phyloP scores from a whole-genome alignment of 2,113 vertebrate genomes.

The Apus apus region DNA sequence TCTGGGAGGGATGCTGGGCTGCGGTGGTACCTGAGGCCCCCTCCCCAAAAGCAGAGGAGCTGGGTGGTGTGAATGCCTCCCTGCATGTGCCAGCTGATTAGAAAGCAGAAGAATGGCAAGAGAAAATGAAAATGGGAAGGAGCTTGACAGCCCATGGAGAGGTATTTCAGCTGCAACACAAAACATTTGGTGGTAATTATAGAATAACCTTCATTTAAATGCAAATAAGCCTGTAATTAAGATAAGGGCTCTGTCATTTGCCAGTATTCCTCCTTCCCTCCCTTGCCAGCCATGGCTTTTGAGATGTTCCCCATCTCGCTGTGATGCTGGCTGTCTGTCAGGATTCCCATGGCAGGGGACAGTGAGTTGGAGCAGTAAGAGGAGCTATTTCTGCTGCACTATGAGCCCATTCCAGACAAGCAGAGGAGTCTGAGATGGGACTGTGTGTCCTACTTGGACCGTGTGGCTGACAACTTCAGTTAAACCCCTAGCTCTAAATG shows the following conservation, averaged over 20 bases:
- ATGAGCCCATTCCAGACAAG: conserved; percentile 49
- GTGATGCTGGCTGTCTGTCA: conserved; percentile 60
- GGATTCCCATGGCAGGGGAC: conserved; percentile 1
- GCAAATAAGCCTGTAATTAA: conserved; percentile 87
- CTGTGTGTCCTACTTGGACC: background rate
- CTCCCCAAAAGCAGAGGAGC: background rate
- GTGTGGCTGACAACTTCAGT: background rate
- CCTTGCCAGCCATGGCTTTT: conserved; percentile 65
- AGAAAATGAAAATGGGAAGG: conserved; percentile 79
- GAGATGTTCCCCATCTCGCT: conserved; percentile 64
- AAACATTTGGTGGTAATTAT: conserved; percentile 83
- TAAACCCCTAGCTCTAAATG: background rate
- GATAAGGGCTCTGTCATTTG: conserved; percentile 83
- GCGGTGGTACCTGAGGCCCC: background rate
- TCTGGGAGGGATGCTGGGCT: background rate
- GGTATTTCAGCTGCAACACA: conserved; percentile 82
- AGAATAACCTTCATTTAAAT: conserved; percentile 87
- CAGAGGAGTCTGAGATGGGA: background rate
- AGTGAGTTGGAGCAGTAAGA: background rate
- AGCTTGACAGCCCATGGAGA: conserved; percentile 80
- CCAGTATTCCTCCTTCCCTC: conserved; percentile 50
- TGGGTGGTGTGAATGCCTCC: conserved; percentile 29
- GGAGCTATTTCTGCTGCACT: conserved; percentile 23
- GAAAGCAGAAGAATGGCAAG: conserved; percentile 75
- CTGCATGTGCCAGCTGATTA: conserved; percentile 66